Conservation (phyloP, 1,140 invertebrate genomes). For the Hyphantria cunea region DNA sequence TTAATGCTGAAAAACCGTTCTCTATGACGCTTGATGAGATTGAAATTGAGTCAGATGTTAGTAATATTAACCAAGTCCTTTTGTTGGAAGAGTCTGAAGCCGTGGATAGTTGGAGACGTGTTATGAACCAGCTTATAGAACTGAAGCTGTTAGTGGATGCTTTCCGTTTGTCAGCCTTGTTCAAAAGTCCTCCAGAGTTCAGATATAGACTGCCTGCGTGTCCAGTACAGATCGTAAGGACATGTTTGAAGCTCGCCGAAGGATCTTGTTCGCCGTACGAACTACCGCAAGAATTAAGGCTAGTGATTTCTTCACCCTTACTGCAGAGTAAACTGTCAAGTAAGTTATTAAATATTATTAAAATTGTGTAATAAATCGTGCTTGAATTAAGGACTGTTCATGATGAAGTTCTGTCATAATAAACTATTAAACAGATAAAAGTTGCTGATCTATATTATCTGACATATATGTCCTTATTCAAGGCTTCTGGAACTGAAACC, state of each 20-base stretch:
- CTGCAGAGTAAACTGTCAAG: conserved; percentile 67
- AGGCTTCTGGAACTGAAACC: too few species aligned
- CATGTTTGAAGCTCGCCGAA: conserved; percentile 69
- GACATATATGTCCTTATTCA: too few species aligned
- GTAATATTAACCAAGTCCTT: conserved; percentile 66
- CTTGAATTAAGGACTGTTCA: too few species aligned
- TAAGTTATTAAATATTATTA: conserved; percentile 46
- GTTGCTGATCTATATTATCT: too few species aligned
- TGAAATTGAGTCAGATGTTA: conserved; percentile 72
- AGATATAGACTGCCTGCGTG: conserved; percentile 54
- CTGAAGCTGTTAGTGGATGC: conserved; percentile 64
- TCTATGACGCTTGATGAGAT: conserved; percentile 70
- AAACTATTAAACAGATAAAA: too few species aligned
- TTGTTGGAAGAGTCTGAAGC: conserved; percentile 57
- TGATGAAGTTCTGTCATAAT: too few species aligned
- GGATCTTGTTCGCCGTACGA: conserved; percentile 70
- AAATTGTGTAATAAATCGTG: neutral
- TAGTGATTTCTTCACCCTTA: conserved; percentile 66
- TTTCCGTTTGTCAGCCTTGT: conserved; percentile 67
- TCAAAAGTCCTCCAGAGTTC: conserved; percentile 57
- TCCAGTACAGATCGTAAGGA: conserved; percentile 66
- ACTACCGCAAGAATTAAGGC: conserved; percentile 65
- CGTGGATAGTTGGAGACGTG: conserved; percentile 60
- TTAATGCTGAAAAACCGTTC: conserved; percentile 57
- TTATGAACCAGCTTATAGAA: conserved; percentile 60